Evolutionary conservation across 1,140 invertebrate genomes (phyloP).

Genomic region (Caenorhabditis brenneri): DNA sequence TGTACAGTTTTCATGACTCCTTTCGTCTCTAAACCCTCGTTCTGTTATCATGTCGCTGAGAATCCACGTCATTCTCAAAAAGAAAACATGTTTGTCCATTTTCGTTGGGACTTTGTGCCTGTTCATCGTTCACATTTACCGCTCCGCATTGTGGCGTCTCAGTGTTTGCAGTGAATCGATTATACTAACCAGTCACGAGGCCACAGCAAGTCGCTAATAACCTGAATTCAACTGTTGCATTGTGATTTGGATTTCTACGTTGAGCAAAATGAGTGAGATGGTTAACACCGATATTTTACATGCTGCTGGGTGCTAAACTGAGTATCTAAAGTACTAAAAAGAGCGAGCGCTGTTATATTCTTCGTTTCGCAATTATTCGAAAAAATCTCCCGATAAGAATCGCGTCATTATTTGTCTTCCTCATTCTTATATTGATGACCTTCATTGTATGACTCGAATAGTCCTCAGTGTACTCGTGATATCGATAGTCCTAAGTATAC

Average conservation of each 20-base stretch:
- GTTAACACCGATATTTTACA: too few species aligned
- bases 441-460: neutral
- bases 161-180: slow-evolving; percentile 26
- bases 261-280: too few species aligned
- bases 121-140: too few species aligned
- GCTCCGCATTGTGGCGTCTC: neutral
- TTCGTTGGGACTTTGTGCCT: neutral
- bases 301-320: too few species aligned
- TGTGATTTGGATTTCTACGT: too few species aligned
- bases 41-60: neutral
- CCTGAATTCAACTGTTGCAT: neutral
- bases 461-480: too few species aligned
- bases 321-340: too few species aligned
- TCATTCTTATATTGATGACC: neutral
- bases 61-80: slow-evolving; percentile 25
- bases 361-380: neutral
- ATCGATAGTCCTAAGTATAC: too few species aligned
- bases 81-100: neutral
- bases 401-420: neutral
- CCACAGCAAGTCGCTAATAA: neutral
- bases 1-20: neutral
- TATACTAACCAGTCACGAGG: neutral
- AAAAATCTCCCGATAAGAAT: neutral
- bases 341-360: too few species aligned
- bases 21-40: neutral